These are phyloP conservation scores for Pheosia gnoma DNA, from an alignment of 2,888 invertebrate species.

Conservation along the genomic window DNA sequence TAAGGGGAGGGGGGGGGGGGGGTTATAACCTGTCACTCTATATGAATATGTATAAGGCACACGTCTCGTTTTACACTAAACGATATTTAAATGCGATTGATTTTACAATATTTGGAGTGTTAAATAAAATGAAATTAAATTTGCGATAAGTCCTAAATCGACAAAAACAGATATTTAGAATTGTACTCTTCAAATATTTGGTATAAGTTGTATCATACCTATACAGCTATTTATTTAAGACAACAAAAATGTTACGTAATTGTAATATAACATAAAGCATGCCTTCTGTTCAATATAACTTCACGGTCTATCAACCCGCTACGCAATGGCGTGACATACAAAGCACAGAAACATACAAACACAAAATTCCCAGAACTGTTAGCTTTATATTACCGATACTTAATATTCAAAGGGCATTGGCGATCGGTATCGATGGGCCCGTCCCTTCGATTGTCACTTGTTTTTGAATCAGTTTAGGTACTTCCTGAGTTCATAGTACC, in stretches of 20 bases:
- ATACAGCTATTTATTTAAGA: too few relatives aligned
- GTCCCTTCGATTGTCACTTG: constrained; percentile 31
- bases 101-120: too few relatives aligned
- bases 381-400: constrained; percentile 27
- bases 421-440: constrained; percentile 28
- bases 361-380: constrained; percentile 37
- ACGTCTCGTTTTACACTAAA: too few relatives aligned
- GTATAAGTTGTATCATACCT: too few relatives aligned
- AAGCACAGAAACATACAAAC: constrained; percentile 25
- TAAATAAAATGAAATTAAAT: too few relatives aligned
- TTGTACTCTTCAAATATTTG: too few relatives aligned
- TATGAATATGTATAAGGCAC: too few relatives aligned
- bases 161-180: too few relatives aligned
- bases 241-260: not conserved
- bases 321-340: constrained; percentile 20
- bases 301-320: constrained; percentile 5
- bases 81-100: too few relatives aligned
- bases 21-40: too few relatives aligned
- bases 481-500: constrained; percentile 32
- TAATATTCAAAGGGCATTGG: constrained; percentile 37
- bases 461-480: constrained; percentile 22
- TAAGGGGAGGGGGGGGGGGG: too few relatives aligned
- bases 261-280: not conserved
- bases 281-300: constrained; percentile 6
- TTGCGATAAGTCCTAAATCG: too few relatives aligned